Evolutionary conservation across 2,113 vertebrate genomes (phyloP), one percentile per base, ranked within the genome.

Genomic region (Tylochromis polylepis): DNA sequence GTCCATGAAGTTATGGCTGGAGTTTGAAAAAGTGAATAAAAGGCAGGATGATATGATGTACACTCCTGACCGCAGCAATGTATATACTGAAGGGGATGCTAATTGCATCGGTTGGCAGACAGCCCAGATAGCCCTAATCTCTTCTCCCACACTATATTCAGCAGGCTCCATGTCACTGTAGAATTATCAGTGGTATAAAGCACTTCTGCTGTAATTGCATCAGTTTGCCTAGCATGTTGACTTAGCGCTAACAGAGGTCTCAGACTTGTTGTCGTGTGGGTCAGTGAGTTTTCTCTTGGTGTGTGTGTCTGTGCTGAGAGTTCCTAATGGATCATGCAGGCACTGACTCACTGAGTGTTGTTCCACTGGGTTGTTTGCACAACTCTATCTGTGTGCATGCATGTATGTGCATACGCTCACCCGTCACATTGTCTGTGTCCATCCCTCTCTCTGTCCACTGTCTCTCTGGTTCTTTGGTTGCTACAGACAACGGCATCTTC

Each of bases 281-380:
- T 92, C 89, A 87, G 83, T 46, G 88, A 81, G 84, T 72, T 77
- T n/a, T 77, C 27, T 77, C 11, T 53, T 2, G 11, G 46, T 53
- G 43, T 31, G 6, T 82, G 83, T 87, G 82, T 85, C 67, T 88
- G 22, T 86, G 85, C 88, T 87, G 87, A 87, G 86, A 86, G 91
- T 89, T 91, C 83, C 92, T 95, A 96, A 96, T 96, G 94, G 95
- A 95, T 90, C 94, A 91, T 89, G 84, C 88, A 93, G 87, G 72
- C 90, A 82, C 86, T 89, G 91, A 92, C 87, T 94, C 93, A 91
- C 88, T 79, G 92, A 95, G 91, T 94, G 93, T 93, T 94, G 92
- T 95, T 96, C 94, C 93, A 93, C 88, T 84, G 93, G 79, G 31
- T 87, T 95, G 94, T 96, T 96, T 96, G 94, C 91, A 95, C 85